Base-by-base conservation (phyloP, 1,140 invertebrate species). In the Vollenhovia emeryi region DNA sequence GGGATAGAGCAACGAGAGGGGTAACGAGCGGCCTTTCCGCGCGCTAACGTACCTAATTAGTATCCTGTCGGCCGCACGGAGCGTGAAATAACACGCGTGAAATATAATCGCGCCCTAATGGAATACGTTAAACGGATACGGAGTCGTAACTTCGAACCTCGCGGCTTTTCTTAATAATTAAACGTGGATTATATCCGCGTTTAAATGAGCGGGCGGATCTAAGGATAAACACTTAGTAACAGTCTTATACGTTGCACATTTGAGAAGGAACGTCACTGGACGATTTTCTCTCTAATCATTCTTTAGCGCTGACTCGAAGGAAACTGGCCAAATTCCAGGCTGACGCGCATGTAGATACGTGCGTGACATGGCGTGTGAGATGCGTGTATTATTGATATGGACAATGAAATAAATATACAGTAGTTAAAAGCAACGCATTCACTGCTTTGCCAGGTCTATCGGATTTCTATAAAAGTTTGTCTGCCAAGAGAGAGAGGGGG, bases 31-130 rank as follows among this genome's bases (percentile, higher is more conserved):
- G 40, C 21, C 21, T 66, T 45, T 40, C 21, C 57, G 50, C 36
- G 24, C 36, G 24, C 18, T 43, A 57, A 71, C 13, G 7, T 45
- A 21, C 66, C n/a, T 82, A 82, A 82, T 82, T 82, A 82, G 78
- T 24, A 82, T 45, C 36, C 78, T 18, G 24, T 57, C 27, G 52
- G n/a, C 62, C 5, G 30, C 50, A 27, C 13, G 57, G 24, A 68
- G 36, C 36, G 13, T 82, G 50, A 82, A 59, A 73, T 82, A 59
- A 59, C 69, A 71, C 50, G 36, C 66, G 27, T 71, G 50, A 82
- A 82, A 73, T 73, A 82, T 80, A 80, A 52, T 80, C 66, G 66
- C 21, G 78, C 18, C 13, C n/a, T 33, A n/a, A 13, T 50, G 24
- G 8, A 43, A 71, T 57, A 36, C 27, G 43, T 82, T 59, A 55